Evolutionary conservation across 2,888 invertebrate genomes (phyloP), one percentile per base, ranked within the genome.

Genomic region (Labia minor): DNA sequence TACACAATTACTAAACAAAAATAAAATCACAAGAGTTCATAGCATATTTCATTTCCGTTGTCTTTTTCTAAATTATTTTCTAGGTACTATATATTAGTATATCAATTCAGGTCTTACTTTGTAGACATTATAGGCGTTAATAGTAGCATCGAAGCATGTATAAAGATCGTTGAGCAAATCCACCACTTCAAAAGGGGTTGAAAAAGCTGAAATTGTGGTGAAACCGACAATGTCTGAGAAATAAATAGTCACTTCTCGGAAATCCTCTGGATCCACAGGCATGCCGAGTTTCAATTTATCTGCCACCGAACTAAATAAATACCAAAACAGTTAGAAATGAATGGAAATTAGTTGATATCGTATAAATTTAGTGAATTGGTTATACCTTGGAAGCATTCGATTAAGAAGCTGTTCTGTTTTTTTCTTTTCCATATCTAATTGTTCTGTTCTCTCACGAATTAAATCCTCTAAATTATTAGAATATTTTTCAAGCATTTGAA

Each of bases 201-300:
- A 92, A 77, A 92, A 88, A 49, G 95, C 94, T 8, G 95, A 95
- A 74, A 96, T 89, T 69, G 90, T 88, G 66, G 95, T 95, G 81
- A 94, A 94, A 66, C 93, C 95, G 73, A 95, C 94, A 75, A 95
- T 95, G 78, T 95, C 95, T 73, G 92, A 89, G 78, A 95, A 95
- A 81, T 95, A 95, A 72, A 96, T 93, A 18, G 95, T 94, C 69
- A 95, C 92, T 77, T 91, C 90, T 72, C 88, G 88, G 79, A 92
- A 95, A 75, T 91, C 89, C 78, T 96, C 95, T 0, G 95, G 94
- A 78, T 94, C 92, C 49, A 96, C 95, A 14, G 88, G 90, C 79
- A 89, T 86, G 1, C 95, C 95, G 72, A 90, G 81, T 80, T 95
- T 90, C 66, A 96, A 80, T 75, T 94, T 92, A 74, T 95, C 94